Percentiles rank a stretch among this genome's conserved stretches.
Evolutionary conservation across 2,113 vertebrate species (phyloP).

Genomic region (Apistogramma diplotaenia): DNA sequence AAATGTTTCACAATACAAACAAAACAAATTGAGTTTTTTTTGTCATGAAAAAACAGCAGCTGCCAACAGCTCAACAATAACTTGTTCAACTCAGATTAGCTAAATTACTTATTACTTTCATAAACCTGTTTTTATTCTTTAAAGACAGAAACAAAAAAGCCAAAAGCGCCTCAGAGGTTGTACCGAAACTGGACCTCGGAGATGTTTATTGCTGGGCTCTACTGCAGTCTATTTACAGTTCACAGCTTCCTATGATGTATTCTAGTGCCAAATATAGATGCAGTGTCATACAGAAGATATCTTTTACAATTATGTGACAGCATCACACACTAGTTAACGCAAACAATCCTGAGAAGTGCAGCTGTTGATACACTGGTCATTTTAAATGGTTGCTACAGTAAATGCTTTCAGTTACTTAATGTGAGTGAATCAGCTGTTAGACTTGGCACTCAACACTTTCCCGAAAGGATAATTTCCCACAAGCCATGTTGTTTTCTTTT

Average conservation of each 20-base stretch:
- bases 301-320: not conserved
- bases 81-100: not conserved
- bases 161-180: not conserved
- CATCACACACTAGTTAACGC: not conserved
- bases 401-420: not conserved
- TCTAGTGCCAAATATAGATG: constrained; percentile 17
- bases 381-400: not conserved
- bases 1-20: not conserved
- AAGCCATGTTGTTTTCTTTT: not conserved
- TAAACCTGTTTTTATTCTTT: not conserved
- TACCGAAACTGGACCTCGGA: not conserved
- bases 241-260: not conserved
- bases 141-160: not conserved
- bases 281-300: not conserved
- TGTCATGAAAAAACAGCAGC: not conserved
- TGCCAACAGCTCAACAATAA: not conserved
- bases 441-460: not conserved
- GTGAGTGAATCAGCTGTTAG: not conserved
- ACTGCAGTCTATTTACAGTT: not conserved
- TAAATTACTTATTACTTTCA: not conserved
- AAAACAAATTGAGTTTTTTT: not conserved
- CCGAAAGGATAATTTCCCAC: not conserved
- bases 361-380: not conserved
- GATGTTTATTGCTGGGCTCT: not conserved
- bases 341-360: not conserved